Conservation (phyloP, 2,797 vertebrate genomes). For the Siniperca scherzeri region DNA sequence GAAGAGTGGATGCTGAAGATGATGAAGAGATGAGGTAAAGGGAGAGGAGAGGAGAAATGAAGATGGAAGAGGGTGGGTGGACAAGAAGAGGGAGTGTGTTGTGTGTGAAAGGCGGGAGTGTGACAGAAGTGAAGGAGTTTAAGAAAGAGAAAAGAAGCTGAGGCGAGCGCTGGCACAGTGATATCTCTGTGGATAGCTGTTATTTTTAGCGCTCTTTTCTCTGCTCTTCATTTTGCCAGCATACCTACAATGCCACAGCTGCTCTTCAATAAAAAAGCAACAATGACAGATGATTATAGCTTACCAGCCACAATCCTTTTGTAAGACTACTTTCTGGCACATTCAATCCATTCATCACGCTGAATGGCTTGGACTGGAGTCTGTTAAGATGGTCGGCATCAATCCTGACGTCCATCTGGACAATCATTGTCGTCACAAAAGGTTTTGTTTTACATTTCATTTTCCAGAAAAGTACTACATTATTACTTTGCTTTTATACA, state of each 20-base stretch:
- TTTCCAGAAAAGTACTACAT: neutral
- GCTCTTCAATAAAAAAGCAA: slow-evolving; percentile 54
- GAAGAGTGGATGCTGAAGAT: slow-evolving; percentile 12
- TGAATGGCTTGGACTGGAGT: slow-evolving; percentile 19
- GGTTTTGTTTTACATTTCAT: slow-evolving; percentile 9
- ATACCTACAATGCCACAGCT: slow-evolving; percentile 65
- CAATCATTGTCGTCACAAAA: neutral
- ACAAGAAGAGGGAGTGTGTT: slow-evolving; percentile 29
- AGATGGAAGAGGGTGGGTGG: slow-evolving; percentile 23
- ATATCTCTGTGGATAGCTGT: slow-evolving; percentile 68
- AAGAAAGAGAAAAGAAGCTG: slow-evolving; percentile 48
- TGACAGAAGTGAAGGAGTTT: slow-evolving; percentile 45
- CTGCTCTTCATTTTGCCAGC: slow-evolving; percentile 48
- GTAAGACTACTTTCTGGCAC: slow-evolving; percentile 25
- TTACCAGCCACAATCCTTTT: slow-evolving; percentile 36
- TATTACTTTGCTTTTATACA: neutral
- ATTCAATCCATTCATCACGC: slow-evolving; percentile 11
- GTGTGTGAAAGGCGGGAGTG: slow-evolving; percentile 36
- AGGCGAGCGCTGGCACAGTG: slow-evolving; percentile 57
- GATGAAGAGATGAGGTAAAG: slow-evolving; percentile 9
- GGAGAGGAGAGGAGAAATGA: slow-evolving; percentile 21
- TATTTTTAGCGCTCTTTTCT: slow-evolving; percentile 73
- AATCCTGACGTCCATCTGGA: slow-evolving; percentile 31
- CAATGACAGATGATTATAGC: slow-evolving; percentile 57
- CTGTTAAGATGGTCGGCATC: neutral